Conservation (phyloP, 2,888 invertebrate genomes). For the Ophion costatus region DNA sequence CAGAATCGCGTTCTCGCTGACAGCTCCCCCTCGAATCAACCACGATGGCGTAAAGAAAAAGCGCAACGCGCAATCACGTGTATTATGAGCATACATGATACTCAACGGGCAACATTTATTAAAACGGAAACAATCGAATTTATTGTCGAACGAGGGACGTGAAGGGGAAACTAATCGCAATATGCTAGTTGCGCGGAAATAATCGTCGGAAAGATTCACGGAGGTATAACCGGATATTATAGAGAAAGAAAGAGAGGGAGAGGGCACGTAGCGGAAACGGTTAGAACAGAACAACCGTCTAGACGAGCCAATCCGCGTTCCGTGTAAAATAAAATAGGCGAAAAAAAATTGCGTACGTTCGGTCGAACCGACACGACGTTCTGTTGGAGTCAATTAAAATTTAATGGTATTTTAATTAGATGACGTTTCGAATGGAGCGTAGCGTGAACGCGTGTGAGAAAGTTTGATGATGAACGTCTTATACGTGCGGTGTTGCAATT, state of each 20-base stretch:
- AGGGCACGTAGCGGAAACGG: neutral
- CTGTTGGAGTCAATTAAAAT: constrained; percentile 83
- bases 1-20: constrained; percentile 43
- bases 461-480: constrained; percentile 51
- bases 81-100: constrained; percentile 6
- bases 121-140: constrained; percentile 57
- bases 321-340: constrained; percentile 28
- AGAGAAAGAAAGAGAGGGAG: neutral
- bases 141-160: constrained; percentile 44
- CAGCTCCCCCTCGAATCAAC: constrained; percentile 27
- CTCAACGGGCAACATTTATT: constrained; percentile 33
- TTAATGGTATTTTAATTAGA: constrained; percentile 76
- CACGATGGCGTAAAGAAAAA: constrained; percentile 24
- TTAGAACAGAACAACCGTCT: constrained; percentile 3
- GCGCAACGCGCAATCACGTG: constrained; percentile 14
- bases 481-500: constrained; percentile 14
- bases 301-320: constrained; percentile 21
- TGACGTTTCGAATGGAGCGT: constrained; percentile 67
- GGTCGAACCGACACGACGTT: constrained; percentile 77
- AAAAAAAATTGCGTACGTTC: constrained; percentile 66
- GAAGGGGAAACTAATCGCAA: constrained; percentile 19
- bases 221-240: constrained; percentile 1
- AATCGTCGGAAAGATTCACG: constrained; percentile 11
- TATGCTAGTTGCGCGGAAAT: constrained; percentile 6
- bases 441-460: constrained; percentile 65